Evolutionary conservation across 1,140 invertebrate species (phyloP).

Genomic region (Philopotamus ludificatus): DNA sequence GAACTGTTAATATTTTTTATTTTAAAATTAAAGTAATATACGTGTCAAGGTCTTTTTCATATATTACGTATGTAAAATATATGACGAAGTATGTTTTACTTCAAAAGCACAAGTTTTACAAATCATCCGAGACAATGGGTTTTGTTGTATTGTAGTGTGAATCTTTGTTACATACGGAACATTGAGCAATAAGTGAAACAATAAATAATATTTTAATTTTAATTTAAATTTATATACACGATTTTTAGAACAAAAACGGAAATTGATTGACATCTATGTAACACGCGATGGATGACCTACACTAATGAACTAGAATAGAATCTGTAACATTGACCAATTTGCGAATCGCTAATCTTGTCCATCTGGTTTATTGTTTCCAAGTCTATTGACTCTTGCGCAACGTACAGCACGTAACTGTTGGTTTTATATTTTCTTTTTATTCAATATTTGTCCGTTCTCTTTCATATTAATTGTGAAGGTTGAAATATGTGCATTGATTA

Average conservation of each 20-base stretch:
- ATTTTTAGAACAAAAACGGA: neutral
- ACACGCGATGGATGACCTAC: no score
- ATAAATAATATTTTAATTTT: neutral
- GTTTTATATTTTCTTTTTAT: no score
- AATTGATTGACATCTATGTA: neutral
- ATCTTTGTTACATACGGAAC: neutral
- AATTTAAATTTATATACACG: neutral
- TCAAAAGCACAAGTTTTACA: constrained; percentile 14
- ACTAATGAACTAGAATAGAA: constrained; percentile 11
- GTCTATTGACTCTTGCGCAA: neutral
- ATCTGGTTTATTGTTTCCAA: neutral
- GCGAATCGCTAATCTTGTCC: neutral
- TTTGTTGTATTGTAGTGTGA: constrained; percentile 6
- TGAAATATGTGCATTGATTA: no score
- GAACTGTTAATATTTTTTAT: no score
- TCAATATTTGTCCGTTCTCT: no score
- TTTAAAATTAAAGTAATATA: no score
- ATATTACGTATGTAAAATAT: no score
- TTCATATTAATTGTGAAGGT: no score
- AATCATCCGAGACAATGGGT: constrained; percentile 26
- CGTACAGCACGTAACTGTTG: neutral
- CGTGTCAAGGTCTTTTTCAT: no score
- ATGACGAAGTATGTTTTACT: no score
- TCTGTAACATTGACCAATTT: no score
- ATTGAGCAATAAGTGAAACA: constrained; percentile 1